phyloP scores from a whole-genome alignment of 1,140 invertebrate species.

The Brachionus asplanchnoidis region DNA sequence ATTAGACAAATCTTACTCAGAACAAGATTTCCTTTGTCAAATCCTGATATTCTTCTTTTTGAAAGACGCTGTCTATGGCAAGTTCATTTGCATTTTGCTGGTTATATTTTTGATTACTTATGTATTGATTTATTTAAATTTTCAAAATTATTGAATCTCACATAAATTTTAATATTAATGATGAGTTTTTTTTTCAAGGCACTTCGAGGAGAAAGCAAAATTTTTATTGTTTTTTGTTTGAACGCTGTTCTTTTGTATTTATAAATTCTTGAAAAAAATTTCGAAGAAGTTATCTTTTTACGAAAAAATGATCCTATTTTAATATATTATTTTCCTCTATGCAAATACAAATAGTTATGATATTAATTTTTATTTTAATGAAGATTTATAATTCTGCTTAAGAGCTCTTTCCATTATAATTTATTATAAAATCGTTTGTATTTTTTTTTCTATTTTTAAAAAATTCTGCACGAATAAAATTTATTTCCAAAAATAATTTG shows the following conservation, averaged over 20 bases:
- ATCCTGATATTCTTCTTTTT: neutral
- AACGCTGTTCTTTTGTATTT: neutral
- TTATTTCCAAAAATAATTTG: neutral
- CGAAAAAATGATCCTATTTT: neutral
- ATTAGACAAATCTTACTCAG: neutral
- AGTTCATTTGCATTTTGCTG: neutral
- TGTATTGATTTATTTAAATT: neutral
- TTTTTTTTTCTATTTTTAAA: neutral
- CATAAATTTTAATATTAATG: slow-evolving; percentile 6
- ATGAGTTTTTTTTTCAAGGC: neutral
- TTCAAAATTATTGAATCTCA: neutral
- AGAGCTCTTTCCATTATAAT: neutral
- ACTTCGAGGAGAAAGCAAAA: neutral
- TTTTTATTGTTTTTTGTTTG: neutral
- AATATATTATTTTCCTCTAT: neutral
- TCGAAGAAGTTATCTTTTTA: neutral
- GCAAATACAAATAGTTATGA: neutral
- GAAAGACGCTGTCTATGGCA: neutral
- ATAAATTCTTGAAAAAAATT: neutral
- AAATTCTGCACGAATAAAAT: neutral
- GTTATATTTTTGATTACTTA: neutral
- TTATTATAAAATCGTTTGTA: neutral
- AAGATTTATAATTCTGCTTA: neutral
- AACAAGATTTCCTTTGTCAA: neutral
- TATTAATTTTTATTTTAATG: neutral